These are phyloP conservation scores for Hesperia comma DNA, from an alignment of 2,888 invertebrate genomes.

Conservation along the genomic window DNA sequence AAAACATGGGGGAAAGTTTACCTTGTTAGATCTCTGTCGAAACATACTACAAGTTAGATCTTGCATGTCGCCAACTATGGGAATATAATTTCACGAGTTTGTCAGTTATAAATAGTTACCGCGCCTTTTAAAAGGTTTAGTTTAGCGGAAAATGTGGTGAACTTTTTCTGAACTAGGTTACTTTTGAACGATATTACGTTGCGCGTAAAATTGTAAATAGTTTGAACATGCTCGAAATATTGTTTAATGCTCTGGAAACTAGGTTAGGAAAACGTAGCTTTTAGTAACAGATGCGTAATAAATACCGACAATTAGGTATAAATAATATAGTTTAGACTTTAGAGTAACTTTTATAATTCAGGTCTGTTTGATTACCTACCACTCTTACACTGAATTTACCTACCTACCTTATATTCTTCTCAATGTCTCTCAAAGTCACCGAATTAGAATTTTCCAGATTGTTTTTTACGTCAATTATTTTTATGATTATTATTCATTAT, in stretches of 20 bases:
- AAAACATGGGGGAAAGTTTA: too few relatives aligned
- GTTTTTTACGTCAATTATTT: too few relatives aligned
- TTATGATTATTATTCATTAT: too few relatives aligned
- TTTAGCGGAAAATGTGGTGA: slow-evolving; percentile 3
- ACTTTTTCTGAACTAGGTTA: slow-evolving; percentile 13
- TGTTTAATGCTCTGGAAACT: slow-evolving; percentile 19
- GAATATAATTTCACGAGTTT: neutral
- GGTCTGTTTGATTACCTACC: neutral
- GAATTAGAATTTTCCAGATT: too few relatives aligned
- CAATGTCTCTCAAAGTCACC: too few relatives aligned
- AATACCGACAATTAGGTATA: neutral
- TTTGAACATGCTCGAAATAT: slow-evolving; percentile 25
- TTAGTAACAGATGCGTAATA: neutral
- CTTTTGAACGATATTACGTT: slow-evolving; percentile 8
- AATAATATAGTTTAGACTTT: neutral
- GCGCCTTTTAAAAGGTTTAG: neutral
- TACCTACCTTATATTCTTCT: too few relatives aligned
- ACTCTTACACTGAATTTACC: too few relatives aligned
- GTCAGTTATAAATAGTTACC: slow-evolving; percentile 5
- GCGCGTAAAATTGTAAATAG: slow-evolving; percentile 13
- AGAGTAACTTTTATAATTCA: neutral
- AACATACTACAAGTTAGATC: too few relatives aligned
- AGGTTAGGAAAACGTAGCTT: slow-evolving; percentile 18
- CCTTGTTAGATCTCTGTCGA: too few relatives aligned
- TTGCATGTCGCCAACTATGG: neutral